Evolutionary conservation across 1,140 invertebrate genomes (phyloP).

Genomic region (Zaprionus taronus): DNA sequence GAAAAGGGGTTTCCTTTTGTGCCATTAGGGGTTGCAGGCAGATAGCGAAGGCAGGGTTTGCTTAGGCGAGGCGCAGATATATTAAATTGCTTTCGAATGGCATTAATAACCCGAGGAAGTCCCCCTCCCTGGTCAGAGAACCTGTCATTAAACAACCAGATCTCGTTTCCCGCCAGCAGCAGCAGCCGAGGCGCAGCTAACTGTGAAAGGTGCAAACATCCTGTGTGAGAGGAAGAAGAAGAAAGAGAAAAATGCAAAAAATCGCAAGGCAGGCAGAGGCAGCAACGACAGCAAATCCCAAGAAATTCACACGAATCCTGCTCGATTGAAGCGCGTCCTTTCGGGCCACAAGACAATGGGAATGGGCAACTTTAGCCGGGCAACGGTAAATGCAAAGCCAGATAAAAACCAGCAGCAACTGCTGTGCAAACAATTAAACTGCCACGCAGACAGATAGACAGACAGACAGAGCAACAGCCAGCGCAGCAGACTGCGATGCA

Average conservation of each 20-base stretch:
- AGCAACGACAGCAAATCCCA: slow-evolving; percentile 39
- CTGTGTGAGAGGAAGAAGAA: slow-evolving; percentile 33
- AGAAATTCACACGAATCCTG: slow-evolving; percentile 72
- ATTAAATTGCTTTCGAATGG: slow-evolving; percentile 76
- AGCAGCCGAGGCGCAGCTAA: slow-evolving; percentile 20
- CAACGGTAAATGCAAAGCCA: slow-evolving; percentile 68
- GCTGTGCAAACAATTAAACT: slow-evolving; percentile 75
- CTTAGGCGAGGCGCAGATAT: slow-evolving; percentile 47
- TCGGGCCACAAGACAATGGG: slow-evolving; percentile 48
- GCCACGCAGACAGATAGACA: no score
- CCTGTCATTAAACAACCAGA: slow-evolving; percentile 69
- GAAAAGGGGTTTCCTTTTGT: slow-evolving; percentile 51
- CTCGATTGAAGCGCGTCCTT: slow-evolving; percentile 50
- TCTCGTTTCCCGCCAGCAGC: slow-evolving; percentile 14
- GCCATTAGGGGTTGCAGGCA: slow-evolving; percentile 62
- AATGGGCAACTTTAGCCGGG: slow-evolving; percentile 23
- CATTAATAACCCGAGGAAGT: slow-evolving; percentile 57
- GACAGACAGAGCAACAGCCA: slow-evolving; percentile 10
- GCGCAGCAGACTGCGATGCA: slow-evolving; percentile 29
- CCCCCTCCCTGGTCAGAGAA: slow-evolving; percentile 34
- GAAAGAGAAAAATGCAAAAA: slow-evolving; percentile 45
- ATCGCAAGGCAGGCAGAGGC: slow-evolving; percentile 34
- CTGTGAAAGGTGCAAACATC: slow-evolving; percentile 74
- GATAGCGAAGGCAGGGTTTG: slow-evolving; percentile 30
- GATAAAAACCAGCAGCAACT: slow-evolving; percentile 59